These are phyloP conservation scores for Parapristionchus giblindavisi DNA, from an alignment of 2,888 invertebrate genomes.

Conservation along the genomic window DNA sequence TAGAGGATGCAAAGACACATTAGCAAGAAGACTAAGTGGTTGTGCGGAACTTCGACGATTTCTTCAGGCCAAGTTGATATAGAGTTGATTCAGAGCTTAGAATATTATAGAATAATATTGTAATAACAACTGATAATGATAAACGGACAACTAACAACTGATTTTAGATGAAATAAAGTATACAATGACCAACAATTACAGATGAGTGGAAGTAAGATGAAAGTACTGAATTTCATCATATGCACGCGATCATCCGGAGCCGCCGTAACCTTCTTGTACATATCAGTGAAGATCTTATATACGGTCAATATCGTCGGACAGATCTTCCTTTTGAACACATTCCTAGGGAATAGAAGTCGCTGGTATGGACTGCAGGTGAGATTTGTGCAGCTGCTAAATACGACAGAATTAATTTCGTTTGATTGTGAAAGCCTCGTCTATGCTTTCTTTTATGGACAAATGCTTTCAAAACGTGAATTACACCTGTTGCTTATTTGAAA, in stretches of 20 bases:
- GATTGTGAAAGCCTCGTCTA: not conserved
- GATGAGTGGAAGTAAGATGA: conserved; percentile 67
- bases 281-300: conserved; percentile 65
- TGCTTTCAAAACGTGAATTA: no score
- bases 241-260: conserved; percentile 69
- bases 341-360: conserved; percentile 67
- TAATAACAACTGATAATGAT: no score
- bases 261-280: conserved; percentile 68
- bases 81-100: no score
- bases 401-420: not conserved
- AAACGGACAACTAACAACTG: no score
- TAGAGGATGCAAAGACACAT: no score
- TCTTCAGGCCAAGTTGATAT: no score
- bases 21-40: no score
- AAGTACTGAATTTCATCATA: conserved; percentile 67
- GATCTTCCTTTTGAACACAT: conserved; percentile 69
- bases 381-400: not conserved
- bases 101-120: no score
- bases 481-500: no score
- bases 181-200: no score
- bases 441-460: not conserved
- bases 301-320: conserved; percentile 69
- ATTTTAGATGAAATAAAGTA: no score
- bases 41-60: no score
- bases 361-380: conserved; percentile 69